Percentiles rank a stretch among this genome's conserved stretches.
Evolutionary conservation across 2,888 invertebrate species (phyloP).

Genomic region (Patella caerulea): DNA sequence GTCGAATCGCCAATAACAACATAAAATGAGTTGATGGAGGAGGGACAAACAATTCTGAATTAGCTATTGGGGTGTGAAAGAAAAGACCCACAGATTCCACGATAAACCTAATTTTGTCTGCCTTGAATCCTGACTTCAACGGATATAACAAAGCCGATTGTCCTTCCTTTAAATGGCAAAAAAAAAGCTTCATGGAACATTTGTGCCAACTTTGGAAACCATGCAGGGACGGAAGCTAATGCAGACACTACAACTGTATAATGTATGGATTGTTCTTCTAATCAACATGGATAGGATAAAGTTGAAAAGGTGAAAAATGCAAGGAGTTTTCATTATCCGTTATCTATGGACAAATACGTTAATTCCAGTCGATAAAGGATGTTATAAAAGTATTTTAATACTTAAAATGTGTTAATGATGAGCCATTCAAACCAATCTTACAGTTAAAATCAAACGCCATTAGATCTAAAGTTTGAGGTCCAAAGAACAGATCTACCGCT

Average conservation of each 20-base stretch:
- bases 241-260: neutral
- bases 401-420: neutral
- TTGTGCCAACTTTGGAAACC: neutral
- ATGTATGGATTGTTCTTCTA: neutral
- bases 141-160: neutral
- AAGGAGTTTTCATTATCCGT: neutral
- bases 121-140: neutral
- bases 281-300: neutral
- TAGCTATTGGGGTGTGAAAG: neutral
- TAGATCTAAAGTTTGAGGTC: neutral
- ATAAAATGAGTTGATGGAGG: neutral
- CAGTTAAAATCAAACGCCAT: neutral
- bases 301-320: neutral
- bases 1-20: neutral
- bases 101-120: neutral
- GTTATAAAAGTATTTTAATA: neutral
- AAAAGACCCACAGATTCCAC: neutral
- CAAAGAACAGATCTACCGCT: neutral
- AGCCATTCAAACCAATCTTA: neutral
- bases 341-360: neutral
- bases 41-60: no score
- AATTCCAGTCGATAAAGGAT: neutral
- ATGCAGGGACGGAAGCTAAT: neutral
- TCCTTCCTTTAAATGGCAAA: neutral
- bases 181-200: neutral